A percentile compares a stretch with the other conserved stretches of the same genome.
Evolutionary conservation across 1,140 invertebrate genomes (phyloP).

Genomic region (Solenopsis invicta): DNA sequence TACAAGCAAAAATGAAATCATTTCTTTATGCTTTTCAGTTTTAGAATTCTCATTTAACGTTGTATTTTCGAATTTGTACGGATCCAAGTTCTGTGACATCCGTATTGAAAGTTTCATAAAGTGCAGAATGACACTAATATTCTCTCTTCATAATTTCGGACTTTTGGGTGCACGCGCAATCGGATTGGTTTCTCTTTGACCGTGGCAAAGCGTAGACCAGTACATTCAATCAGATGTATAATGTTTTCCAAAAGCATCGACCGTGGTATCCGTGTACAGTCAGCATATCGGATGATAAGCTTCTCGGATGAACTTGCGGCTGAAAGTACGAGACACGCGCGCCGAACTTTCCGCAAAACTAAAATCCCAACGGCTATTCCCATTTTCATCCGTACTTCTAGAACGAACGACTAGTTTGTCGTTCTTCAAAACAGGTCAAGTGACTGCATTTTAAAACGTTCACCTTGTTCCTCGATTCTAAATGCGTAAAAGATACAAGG

Average conservation of each 20-base stretch:
- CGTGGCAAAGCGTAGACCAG: background rate
- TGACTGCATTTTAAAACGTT: background rate
- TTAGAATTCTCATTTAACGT: background rate
- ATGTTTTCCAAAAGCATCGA: slow-evolving; percentile 32
- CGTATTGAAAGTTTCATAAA: slow-evolving; percentile 13
- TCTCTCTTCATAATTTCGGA: background rate
- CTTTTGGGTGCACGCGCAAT: no score
- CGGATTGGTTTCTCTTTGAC: slow-evolving; percentile 28
- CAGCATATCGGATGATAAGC: slow-evolving; percentile 15
- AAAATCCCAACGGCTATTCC: slow-evolving; percentile 21
- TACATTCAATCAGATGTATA: slow-evolving; percentile 42
- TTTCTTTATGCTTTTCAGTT: background rate
- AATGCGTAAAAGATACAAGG: background rate
- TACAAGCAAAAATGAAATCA: background rate
- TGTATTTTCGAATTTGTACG: background rate
- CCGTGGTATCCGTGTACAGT: background rate
- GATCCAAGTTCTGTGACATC: background rate
- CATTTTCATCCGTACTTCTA: background rate
- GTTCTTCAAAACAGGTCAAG: background rate
- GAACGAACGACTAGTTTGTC: no score
- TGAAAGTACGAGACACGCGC: background rate
- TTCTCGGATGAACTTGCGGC: background rate
- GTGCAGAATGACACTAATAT: background rate
- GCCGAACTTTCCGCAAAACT: background rate
- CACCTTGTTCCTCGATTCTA: background rate